Evolutionary conservation across 1,140 invertebrate species (phyloP), one percentile per base, ranked within the genome.

Genomic region (Calliopsis andreniformis): DNA sequence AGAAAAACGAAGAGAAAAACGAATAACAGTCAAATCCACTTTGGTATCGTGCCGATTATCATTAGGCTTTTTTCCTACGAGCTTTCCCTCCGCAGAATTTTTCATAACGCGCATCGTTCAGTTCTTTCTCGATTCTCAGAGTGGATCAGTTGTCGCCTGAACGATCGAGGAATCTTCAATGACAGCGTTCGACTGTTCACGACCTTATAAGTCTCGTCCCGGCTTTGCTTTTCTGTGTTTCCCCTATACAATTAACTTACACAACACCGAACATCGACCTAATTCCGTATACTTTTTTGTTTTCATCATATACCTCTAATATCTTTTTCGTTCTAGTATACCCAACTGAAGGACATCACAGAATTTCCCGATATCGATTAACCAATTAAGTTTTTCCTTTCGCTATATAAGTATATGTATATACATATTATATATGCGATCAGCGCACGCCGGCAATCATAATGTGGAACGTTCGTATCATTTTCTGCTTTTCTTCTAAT

Each of bases 311-410:
- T 77, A 80, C 63, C 64, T 80, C 69, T 71, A 82, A 80, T 82
- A 86, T 30, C n/a, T n/a, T 43, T 67, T 85, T 86, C 83, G 56
- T 79, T 84, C 80, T 89, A 91, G 87, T 86, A 88, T 89, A 89
- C 83, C 30, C 78, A 88, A 92, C 86, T 87, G 87, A 91, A 92
- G 87, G 85, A 91, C 91, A 92, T 92, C 91, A 92, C 91, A 92
- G 91, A 92, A 92, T 89, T 92, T 91, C 77, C 85, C 85, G 86
- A 87, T 89, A 89, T 77, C 71, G 64, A 70, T 78, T 80, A 71
- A 79, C 59, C 72, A 70, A 73, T 83, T 39, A 83, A 70, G 55
- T 77, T 80, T 47, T 72, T 64, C 64, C 14, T 18, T 51, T 66
- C 68, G 53, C 61, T 79, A 28, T 39, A 10, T 39, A 39, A 39